phyloP scores from a whole-genome alignment of 2,797 vertebrate genomes.

The Hydrophis major region DNA sequence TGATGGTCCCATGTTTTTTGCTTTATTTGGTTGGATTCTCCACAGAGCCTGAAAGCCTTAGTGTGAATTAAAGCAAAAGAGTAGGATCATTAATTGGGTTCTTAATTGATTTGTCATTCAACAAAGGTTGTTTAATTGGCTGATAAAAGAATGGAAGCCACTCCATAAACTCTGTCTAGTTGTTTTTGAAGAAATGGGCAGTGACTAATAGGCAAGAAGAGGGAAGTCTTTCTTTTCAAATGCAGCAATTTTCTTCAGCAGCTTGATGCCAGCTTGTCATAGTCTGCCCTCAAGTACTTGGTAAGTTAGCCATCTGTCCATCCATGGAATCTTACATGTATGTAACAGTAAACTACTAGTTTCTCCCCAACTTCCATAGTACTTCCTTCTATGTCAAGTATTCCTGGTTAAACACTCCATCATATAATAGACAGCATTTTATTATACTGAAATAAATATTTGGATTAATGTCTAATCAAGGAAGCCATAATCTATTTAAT shows the following conservation, averaged over 20 bases:
- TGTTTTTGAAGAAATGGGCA: constrained; percentile 21
- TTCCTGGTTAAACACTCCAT: neutral
- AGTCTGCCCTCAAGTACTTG: neutral
- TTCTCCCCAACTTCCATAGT: neutral
- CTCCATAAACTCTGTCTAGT: constrained; percentile 1
- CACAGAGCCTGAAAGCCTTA: constrained; percentile 30
- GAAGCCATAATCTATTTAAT: neutral
- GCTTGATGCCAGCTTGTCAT: neutral
- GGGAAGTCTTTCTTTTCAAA: constrained; percentile 4
- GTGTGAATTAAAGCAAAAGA: constrained; percentile 51
- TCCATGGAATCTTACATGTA: neutral
- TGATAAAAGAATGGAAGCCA: constrained; percentile 36
- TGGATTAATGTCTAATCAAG: neutral
- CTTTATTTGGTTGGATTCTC: constrained; percentile 35
- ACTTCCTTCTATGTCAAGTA: neutral
- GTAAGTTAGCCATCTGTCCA: neutral
- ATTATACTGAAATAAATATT: neutral
- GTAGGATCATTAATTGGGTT: constrained; percentile 47
- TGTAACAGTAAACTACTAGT: neutral
- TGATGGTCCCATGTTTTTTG: constrained; percentile 25
- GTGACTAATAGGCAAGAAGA: constrained; percentile 6
- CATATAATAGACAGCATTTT: neutral
- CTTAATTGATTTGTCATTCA: constrained; percentile 44
- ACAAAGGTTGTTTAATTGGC: constrained; percentile 48
- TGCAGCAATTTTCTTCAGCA: neutral